These are phyloP conservation scores for Chunga burmeisteri DNA, from an alignment of 2,113 vertebrate genomes.

Conservation along the genomic window DNA sequence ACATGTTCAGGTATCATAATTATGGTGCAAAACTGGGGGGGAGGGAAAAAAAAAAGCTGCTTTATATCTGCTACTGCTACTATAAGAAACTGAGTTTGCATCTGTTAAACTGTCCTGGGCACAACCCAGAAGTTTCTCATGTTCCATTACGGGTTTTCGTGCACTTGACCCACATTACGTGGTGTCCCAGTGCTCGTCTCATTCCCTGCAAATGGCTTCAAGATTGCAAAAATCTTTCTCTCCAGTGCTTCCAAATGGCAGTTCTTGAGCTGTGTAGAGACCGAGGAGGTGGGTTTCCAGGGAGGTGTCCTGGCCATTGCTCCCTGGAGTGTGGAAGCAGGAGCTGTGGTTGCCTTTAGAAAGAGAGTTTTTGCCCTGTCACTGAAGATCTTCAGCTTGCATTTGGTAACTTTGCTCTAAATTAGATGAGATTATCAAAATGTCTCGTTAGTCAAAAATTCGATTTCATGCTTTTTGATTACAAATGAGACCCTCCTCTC, in stretches of 20 bases:
- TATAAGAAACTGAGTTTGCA: accelerated
- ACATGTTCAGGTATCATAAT: neutral
- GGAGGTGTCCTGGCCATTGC: neutral
- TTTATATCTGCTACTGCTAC: neutral
- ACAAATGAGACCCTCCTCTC: neutral
- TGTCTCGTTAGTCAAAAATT: neutral
- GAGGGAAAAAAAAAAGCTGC: neutral
- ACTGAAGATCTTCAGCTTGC: neutral
- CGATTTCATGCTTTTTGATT: neutral
- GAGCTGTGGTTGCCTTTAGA: neutral
- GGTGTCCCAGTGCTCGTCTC: neutral
- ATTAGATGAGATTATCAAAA: neutral
- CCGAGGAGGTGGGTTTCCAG: neutral
- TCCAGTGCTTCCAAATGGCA: neutral
- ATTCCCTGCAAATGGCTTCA: neutral
- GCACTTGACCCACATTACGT: neutral
- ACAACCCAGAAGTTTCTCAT: neutral
- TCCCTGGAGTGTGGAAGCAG: neutral
- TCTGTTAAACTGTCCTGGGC: neutral
- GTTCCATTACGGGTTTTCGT: neutral
- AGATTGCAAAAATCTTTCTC: neutral
- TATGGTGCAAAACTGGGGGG: neutral
- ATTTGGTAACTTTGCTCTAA: neutral
- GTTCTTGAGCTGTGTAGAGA: neutral
- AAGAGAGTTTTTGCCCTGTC: neutral